A percentile compares a stretch with the other conserved stretches of the same genome.
Evolutionary conservation across 2,113 vertebrate genomes (phyloP).

Genomic region (Hippoglossus stenolepis): DNA sequence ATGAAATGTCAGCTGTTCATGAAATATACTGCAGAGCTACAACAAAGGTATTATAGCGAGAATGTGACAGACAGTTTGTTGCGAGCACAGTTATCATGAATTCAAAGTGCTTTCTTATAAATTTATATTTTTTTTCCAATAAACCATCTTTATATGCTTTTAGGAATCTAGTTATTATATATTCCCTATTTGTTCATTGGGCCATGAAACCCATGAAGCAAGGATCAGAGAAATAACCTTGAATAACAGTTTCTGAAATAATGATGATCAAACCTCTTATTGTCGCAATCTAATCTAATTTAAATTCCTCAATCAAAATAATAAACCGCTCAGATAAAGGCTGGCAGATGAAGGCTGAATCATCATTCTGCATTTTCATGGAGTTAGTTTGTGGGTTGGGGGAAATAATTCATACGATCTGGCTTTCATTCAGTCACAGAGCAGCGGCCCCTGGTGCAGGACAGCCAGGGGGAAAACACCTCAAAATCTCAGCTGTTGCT

Average conservation of each 20-base stretch:
- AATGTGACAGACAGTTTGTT: neutral
- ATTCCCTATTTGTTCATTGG: neutral
- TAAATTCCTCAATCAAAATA: constrained; percentile 27
- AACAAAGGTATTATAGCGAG: neutral
- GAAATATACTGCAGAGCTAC: neutral
- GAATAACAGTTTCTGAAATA: constrained; percentile 17
- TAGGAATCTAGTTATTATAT: neutral
- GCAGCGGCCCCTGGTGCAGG: constrained; percentile 21
- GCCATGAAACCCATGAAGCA: constrained; percentile 1
- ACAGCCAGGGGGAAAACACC: constrained; percentile 31
- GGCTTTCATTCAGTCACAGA: constrained; percentile 31
- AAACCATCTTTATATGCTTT: neutral
- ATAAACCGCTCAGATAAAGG: constrained; percentile 14
- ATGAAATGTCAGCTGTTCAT: neutral
- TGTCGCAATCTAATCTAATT: constrained; percentile 17
- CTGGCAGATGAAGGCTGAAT: constrained; percentile 26
- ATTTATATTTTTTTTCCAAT: neutral
- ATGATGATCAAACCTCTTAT: constrained; percentile 29
- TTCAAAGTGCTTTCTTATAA: neutral
- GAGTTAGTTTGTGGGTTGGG: neutral
- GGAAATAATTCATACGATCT: constrained; percentile 27
- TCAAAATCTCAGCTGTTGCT: constrained; percentile 34
- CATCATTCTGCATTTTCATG: neutral
- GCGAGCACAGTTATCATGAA: neutral
- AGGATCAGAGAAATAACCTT: constrained; percentile 15